These are phyloP conservation scores for Narcine bancroftii DNA, from an alignment of 2,113 vertebrate genomes.

Conservation along the genomic window DNA sequence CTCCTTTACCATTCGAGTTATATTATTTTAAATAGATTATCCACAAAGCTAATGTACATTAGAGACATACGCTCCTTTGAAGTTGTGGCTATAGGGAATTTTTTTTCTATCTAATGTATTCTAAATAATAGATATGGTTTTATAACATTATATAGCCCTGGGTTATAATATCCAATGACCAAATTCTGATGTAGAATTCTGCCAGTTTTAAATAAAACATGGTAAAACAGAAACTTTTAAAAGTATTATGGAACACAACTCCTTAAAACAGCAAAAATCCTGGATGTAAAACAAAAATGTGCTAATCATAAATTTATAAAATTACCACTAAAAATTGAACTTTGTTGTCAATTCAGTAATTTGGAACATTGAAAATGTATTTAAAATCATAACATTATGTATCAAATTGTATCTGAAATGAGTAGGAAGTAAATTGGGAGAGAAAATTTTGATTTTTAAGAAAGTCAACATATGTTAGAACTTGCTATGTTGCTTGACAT, in stretches of 20 bases:
- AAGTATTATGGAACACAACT: neutral
- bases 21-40: slow-evolving; percentile 26
- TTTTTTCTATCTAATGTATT: slow-evolving; percentile 36
- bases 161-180: slow-evolving; percentile 31
- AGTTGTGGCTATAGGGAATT: slow-evolving; percentile 31
- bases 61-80: slow-evolving; percentile 25
- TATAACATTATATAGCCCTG: slow-evolving; percentile 31
- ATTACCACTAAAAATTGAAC: neutral
- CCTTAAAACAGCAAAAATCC: neutral
- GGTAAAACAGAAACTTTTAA: neutral
- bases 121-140: slow-evolving; percentile 37
- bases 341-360: neutral
- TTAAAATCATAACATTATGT: slow-evolving; percentile 24
- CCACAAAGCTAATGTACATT: slow-evolving; percentile 31
- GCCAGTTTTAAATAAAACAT: slow-evolving; percentile 13
- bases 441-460: neutral
- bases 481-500: slow-evolving; percentile 10
- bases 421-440: slow-evolving; percentile 24
- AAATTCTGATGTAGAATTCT: slow-evolving; percentile 1
- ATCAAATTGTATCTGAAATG: slow-evolving; percentile 17
- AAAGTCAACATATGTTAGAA: slow-evolving; percentile 32
- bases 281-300: neutral
- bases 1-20: neutral
- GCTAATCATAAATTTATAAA: neutral
- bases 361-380: slow-evolving; percentile 22